Base-by-base conservation (phyloP, 2,113 vertebrate genomes). In the Suncus etruscus region DNA sequence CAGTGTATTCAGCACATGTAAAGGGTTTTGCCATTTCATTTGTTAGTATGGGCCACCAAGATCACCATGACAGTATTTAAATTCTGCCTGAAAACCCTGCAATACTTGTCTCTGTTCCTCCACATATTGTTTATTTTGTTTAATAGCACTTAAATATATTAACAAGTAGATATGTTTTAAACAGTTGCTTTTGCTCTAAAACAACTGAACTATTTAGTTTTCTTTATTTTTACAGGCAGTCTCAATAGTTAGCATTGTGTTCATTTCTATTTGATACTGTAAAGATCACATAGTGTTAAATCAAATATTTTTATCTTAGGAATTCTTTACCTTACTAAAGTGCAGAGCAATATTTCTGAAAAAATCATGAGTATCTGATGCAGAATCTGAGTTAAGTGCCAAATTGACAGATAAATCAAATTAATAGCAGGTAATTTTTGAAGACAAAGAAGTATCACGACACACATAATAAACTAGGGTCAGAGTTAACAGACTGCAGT, bases 401-500 rank as follows among this genome's bases (percentile, higher is more conserved):
- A 83, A 90, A 81, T 20, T 86, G 20, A 48, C 14, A 32, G 8
- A 72, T 54, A 20, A 3, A 73, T 18, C 18, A 89, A 66, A 54
- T 92, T 65, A 86, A 50, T 77, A 51, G 69, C 31, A 58, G 11
- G 15, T 3, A 10, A 65, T 51, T 85, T 85, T 47, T 3, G 18
- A 6, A 86, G 72, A 68, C 61, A 10, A 61, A 75, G 66, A 47
- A 72, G 6, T 45, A 10, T 5, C 48, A 65, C 50, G 18, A 1
- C 25, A 83, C 91, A 32, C 16, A 75, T 8, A 65, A 45, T 69
- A 72, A 68, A 75, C 39, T 54, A n/a, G 14, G 22, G 27, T 6
- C 5, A 8, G 2, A 12, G 0, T 73, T 45, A 1, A 0, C 31
- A 29, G 6, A 25, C 7, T 24, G 7, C 2, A 69, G n/a, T 20